Conservation (phyloP, 1,140 invertebrate genomes). For the Tetramorium simillimum region DNA sequence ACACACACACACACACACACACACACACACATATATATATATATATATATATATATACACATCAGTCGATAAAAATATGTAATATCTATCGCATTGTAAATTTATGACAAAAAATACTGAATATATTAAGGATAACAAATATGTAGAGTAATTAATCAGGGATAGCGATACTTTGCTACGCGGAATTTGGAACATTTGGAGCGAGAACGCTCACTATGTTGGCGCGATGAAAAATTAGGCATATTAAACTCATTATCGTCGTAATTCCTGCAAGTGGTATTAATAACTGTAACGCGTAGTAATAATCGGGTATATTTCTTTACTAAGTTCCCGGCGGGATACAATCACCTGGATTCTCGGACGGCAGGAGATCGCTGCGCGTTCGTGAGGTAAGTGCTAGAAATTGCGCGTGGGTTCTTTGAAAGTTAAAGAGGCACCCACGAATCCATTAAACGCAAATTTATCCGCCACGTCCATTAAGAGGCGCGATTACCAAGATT, state of each 20-base stretch:
- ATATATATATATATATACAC: too few relatives aligned
- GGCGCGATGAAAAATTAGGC: slow-evolving; percentile 8
- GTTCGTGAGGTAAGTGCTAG: slow-evolving; percentile 34
- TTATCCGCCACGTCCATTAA: slow-evolving; percentile 48
- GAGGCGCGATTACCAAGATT: slow-evolving; percentile 43
- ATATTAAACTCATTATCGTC: slow-evolving; percentile 40
- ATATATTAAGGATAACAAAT: slow-evolving; percentile 18
- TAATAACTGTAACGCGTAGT: slow-evolving; percentile 48
- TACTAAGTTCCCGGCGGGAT: slow-evolving; percentile 4
- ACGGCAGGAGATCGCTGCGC: not conserved
- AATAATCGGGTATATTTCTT: slow-evolving; percentile 50
- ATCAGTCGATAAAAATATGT: not conserved
- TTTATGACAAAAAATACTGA: not conserved
- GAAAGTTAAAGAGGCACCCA: slow-evolving; percentile 49
- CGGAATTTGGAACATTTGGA: not conserved
- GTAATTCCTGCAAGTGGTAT: slow-evolving; percentile 37
- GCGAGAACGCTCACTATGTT: not conserved
- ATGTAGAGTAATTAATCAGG: slow-evolving; percentile 14
- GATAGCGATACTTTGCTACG: not conserved
- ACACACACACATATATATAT: too few relatives aligned
- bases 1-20: too few relatives aligned
- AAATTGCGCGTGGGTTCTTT: slow-evolving; percentile 41
- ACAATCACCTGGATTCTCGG: not conserved
- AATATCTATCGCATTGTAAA: not conserved
- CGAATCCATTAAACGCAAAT: slow-evolving; percentile 60